Conservation (phyloP, 1,140 invertebrate species). For the Antheraea mylitta region DNA sequence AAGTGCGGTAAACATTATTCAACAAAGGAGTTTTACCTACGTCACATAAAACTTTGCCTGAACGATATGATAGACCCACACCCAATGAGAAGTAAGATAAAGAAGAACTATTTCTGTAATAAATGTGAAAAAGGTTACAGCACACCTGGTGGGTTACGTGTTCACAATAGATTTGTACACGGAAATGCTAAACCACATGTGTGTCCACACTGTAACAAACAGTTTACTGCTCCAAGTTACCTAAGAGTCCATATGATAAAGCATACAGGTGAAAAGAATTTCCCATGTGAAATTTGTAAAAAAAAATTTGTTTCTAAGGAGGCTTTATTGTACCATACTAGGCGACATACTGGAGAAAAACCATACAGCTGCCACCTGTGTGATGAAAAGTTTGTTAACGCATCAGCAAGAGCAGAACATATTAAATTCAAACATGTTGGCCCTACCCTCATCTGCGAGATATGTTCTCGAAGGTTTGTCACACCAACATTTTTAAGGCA, state of each 20-base stretch:
- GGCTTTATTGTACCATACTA: constrained; percentile 67
- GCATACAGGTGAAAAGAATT: constrained; percentile 74
- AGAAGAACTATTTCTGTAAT: constrained; percentile 47
- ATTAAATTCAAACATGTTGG: constrained; percentile 65
- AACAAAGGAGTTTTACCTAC: constrained; percentile 55
- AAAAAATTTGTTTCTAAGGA: constrained; percentile 69
- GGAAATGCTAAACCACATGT: constrained; percentile 60
- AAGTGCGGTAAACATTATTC: constrained; percentile 64
- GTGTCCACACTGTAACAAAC: constrained; percentile 59
- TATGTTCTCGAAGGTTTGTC: constrained; percentile 64
- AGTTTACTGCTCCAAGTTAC: constrained; percentile 65
- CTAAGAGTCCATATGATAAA: constrained; percentile 69
- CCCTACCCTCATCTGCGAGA: constrained; percentile 59
- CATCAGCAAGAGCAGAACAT: constrained; percentile 64
- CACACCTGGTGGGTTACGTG: constrained; percentile 55
- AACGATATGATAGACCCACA: constrained; percentile 54
- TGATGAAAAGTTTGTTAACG: constrained; percentile 63
- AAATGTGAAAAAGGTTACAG: constrained; percentile 65
- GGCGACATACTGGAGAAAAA: constrained; percentile 74
- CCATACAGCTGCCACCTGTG: constrained; percentile 68
- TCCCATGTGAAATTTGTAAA: constrained; percentile 65
- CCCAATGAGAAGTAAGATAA: constrained; percentile 51
- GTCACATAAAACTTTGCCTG: constrained; percentile 60
- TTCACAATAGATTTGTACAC: constrained; percentile 63
- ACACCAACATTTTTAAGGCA: constrained; percentile 58